phyloP scores from a whole-genome alignment of 2,113 vertebrate genomes.

The Neotragus pygmaeus region DNA sequence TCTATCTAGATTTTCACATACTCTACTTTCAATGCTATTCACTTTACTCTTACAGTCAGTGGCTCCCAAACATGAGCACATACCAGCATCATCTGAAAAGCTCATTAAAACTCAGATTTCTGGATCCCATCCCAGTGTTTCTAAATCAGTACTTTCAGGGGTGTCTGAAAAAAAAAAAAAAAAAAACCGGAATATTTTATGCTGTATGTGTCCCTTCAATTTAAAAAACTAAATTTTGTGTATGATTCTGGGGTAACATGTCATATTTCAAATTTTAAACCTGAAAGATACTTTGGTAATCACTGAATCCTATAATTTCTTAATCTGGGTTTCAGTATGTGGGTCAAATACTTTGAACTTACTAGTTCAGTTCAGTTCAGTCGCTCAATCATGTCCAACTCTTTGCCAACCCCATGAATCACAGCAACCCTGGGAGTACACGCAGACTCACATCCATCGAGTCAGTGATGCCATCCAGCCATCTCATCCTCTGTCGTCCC shows the following conservation, averaged over 20 bases:
- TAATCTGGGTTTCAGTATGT: not conserved
- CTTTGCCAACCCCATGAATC: too few species aligned
- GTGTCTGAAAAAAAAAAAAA: not conserved
- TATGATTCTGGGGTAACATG: not conserved
- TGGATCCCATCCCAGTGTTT: not conserved
- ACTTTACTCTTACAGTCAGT: not conserved
- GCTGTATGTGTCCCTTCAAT: not conserved
- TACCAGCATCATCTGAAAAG: not conserved
- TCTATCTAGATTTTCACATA: not conserved
- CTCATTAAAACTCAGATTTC: not conserved
- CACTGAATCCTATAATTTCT: not conserved
- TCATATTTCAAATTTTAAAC: not conserved
- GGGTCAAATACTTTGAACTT: not conserved
- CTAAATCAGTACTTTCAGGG: not conserved
- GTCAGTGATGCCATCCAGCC: too few species aligned
- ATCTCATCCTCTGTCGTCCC: too few species aligned
- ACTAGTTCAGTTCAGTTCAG: too few species aligned
- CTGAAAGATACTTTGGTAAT: not conserved
- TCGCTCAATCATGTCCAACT: fast-evolving
- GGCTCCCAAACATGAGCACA: not conserved
- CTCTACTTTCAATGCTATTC: not conserved
- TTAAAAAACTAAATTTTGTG: not conserved
- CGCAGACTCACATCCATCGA: too few species aligned
- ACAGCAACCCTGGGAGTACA: fast-evolving
- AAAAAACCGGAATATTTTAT: not conserved